Conservation (phyloP, 2,888 invertebrate genomes). For the Protodeltote pygarga region DNA sequence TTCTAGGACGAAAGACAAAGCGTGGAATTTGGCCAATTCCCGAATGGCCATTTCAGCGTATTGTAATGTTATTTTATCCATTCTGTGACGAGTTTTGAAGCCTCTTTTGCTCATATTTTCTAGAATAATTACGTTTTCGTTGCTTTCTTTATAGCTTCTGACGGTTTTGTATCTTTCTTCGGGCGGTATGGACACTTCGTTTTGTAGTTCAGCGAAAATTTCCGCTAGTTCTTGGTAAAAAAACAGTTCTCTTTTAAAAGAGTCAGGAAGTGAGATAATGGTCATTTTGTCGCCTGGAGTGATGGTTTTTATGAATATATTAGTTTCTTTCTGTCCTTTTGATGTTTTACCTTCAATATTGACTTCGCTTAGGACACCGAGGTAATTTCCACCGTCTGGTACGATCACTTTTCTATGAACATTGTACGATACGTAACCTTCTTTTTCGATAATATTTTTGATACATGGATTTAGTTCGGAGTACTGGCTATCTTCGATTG, state of each 20-base stretch:
- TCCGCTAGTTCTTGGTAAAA: slow-evolving; percentile 53
- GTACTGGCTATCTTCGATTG: neutral
- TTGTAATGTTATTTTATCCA: slow-evolving; percentile 54
- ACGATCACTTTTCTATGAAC: slow-evolving; percentile 33
- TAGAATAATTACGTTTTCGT: slow-evolving; percentile 44
- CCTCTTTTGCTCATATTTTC: slow-evolving; percentile 54
- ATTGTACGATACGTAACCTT: slow-evolving; percentile 43
- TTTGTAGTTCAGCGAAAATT: slow-evolving; percentile 49
- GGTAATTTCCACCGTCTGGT: slow-evolving; percentile 50
- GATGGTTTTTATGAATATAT: slow-evolving; percentile 62
- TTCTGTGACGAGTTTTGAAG: slow-evolving; percentile 52
- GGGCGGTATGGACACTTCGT: slow-evolving; percentile 35
- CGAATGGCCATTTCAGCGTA: slow-evolving; percentile 57
- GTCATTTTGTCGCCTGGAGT: slow-evolving; percentile 36
- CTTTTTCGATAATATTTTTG: slow-evolving; percentile 46
- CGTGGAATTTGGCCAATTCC: slow-evolving; percentile 65
- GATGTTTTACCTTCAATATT: slow-evolving; percentile 53
- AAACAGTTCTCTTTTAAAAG: slow-evolving; percentile 53
- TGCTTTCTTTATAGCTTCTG: slow-evolving; percentile 42
- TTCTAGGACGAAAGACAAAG: slow-evolving; percentile 59
- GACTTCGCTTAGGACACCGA: slow-evolving; percentile 53
- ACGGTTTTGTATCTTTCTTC: slow-evolving; percentile 40
- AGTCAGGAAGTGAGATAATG: slow-evolving; percentile 41
- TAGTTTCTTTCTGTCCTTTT: slow-evolving; percentile 47
- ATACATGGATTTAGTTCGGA: slow-evolving; percentile 37